Conservation (phyloP, 2,113 vertebrate genomes). For the Notarius quadriscutis region DNA sequence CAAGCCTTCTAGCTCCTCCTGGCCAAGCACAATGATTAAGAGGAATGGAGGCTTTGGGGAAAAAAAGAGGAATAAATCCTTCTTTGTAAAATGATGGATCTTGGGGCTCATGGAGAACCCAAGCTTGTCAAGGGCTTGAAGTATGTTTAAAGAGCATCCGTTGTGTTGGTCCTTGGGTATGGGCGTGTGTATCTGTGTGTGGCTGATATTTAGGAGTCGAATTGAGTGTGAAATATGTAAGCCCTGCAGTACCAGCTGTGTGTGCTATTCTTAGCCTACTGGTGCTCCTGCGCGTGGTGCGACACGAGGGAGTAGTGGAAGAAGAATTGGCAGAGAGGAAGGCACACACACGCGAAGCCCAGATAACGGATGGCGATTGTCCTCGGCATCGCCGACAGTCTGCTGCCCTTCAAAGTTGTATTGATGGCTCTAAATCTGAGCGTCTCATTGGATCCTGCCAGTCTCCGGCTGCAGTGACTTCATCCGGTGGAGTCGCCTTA, state of each 20-base stretch:
- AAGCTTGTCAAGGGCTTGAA: conserved; percentile 60
- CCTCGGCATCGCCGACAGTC: conserved; percentile 15
- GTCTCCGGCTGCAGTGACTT: background rate
- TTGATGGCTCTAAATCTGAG: conserved; percentile 23
- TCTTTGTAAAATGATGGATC: conserved; percentile 38
- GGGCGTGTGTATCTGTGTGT: conserved; percentile 8
- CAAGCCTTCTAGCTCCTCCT: conserved; percentile 32
- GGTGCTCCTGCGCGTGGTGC: conserved; percentile 61
- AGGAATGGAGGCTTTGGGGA: conserved; percentile 39
- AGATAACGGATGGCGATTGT: conserved; percentile 32
- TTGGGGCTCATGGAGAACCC: background rate
- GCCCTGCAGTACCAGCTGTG: conserved; percentile 75
- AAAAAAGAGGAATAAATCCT: conserved; percentile 49
- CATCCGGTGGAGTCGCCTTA: conserved; percentile 7
- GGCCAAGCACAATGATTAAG: conserved; percentile 34
- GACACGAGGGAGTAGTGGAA: conserved; percentile 63
- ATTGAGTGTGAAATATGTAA: conserved; percentile 74
- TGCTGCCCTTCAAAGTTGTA: conserved; percentile 39
- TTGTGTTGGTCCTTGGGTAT: background rate
- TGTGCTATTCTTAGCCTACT: conserved; percentile 74
- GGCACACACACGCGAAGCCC: conserved; percentile 13
- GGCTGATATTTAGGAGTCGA: conserved; percentile 60
- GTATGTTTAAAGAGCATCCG: conserved; percentile 60
- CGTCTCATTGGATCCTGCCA: conserved; percentile 19
- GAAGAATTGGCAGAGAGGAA: conserved; percentile 60